These are phyloP conservation scores for Linhomoeus sp. DNA, from an alignment of 2,888 invertebrate genomes.

Conservation along the genomic window DNA sequence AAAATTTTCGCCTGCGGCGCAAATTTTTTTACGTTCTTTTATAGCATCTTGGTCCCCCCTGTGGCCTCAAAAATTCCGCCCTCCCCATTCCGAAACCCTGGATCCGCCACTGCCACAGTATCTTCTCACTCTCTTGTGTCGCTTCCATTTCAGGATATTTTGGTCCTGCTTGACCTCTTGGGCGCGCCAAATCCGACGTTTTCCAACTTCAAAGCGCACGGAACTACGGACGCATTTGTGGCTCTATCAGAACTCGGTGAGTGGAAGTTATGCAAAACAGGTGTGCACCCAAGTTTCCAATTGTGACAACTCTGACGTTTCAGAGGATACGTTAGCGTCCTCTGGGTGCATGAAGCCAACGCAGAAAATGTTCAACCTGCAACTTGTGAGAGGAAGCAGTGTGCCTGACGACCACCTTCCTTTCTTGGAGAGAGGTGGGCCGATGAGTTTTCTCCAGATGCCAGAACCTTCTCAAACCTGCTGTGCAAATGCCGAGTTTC, in stretches of 20 bases:
- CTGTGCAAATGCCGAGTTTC: too few species aligned
- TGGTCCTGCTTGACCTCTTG: slow-evolving; percentile 71
- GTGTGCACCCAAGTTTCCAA: too few species aligned
- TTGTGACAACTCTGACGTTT: slow-evolving; percentile 1
- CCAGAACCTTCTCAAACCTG: too few species aligned
- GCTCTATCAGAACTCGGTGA: too few species aligned
- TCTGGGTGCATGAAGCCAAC: slow-evolving; percentile 17
- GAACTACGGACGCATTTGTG: slow-evolving; percentile 14
- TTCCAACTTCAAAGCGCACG: slow-evolving; percentile 59
- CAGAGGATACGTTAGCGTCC: slow-evolving; percentile 20
- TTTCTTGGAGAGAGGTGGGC: slow-evolving; percentile 38
- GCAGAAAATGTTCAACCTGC: slow-evolving; percentile 17
- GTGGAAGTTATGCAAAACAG: too few species aligned
- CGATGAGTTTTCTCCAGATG: too few species aligned
- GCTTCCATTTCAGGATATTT: slow-evolving; percentile 49
- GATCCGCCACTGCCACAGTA: too few species aligned
- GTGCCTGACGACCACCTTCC: slow-evolving; percentile 84
- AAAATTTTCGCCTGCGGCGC: too few species aligned
- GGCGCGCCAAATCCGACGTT: slow-evolving; percentile 65
- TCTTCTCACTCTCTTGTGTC: not conserved
- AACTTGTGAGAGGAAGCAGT: slow-evolving; percentile 11
- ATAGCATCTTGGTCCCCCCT: too few species aligned
- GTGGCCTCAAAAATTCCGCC: too few species aligned
- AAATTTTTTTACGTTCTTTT: too few species aligned
- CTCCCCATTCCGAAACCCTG: too few species aligned